Conservation (phyloP, 2,797 vertebrate genomes). For the Myotis myotis region DNA sequence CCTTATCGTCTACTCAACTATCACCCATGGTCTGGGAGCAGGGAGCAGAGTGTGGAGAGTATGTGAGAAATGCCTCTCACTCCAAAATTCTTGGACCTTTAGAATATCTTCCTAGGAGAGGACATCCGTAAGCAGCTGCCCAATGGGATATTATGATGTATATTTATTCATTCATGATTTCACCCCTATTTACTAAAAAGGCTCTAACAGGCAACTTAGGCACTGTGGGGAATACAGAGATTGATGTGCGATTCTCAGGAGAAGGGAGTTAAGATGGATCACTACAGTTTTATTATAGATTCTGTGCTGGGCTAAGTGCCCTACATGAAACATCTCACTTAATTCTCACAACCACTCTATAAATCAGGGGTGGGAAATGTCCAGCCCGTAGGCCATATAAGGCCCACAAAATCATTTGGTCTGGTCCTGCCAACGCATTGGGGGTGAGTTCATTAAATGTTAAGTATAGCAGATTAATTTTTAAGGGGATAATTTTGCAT, state of each 20-base stretch:
- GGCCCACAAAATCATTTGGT: too few species aligned
- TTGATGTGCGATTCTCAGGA: background rate
- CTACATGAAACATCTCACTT: background rate
- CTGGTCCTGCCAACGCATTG: too few species aligned
- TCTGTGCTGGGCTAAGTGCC: background rate
- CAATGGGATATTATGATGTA: background rate
- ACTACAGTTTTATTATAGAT: background rate
- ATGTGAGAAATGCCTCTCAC: background rate
- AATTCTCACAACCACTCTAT: background rate
- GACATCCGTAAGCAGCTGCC: constrained; percentile 93
- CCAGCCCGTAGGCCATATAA: too few species aligned
- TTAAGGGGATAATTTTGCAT: too few species aligned
- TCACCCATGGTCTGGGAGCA: background rate
- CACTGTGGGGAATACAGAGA: background rate
- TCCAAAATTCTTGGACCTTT: background rate
- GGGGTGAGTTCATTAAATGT: too few species aligned
- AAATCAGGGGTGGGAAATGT: too few species aligned
- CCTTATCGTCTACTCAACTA: background rate
- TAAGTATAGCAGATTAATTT: too few species aligned
- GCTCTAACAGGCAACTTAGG: background rate
- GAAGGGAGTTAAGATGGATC: background rate
- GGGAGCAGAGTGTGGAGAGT: background rate
- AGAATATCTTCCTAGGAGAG: constrained; percentile 93
- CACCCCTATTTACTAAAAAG: constrained; percentile 5
- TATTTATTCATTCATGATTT: constrained; percentile 24